These are phyloP conservation scores for Rhynchomys soricoides DNA, from an alignment of 2,113 vertebrate genomes.

Conservation along the genomic window DNA sequence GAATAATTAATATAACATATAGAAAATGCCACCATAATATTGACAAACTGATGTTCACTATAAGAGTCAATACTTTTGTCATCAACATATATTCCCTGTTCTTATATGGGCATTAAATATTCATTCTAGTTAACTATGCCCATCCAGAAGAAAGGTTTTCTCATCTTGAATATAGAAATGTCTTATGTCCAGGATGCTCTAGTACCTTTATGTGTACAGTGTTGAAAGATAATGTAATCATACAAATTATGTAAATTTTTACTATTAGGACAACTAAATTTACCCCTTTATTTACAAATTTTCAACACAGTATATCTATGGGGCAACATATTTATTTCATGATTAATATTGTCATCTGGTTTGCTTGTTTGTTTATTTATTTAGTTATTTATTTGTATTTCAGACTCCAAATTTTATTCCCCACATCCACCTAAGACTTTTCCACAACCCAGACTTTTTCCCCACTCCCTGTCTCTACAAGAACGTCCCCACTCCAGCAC, in stretches of 20 bases:
- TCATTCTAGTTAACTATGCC: background rate
- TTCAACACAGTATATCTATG: background rate
- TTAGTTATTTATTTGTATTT: no score
- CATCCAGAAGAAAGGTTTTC: background rate
- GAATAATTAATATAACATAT: background rate
- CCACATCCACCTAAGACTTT: no score
- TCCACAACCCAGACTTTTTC: no score
- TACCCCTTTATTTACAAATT: background rate
- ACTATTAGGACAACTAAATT: background rate
- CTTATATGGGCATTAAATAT: background rate
- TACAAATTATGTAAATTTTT: background rate
- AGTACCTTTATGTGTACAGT: background rate
- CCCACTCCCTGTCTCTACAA: no score
- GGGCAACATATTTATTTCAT: background rate
- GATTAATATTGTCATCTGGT: background rate
- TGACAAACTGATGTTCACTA: background rate
- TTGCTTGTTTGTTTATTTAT: no score
- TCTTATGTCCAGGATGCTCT: background rate
- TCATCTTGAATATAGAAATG: background rate
- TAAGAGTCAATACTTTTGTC: background rate
- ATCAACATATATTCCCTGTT: background rate
- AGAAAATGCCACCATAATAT: background rate
- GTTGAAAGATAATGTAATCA: background rate
- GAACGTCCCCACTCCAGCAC: no score
- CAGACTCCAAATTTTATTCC: no score